Conservation (phyloP, 1,140 invertebrate species). For the Calephelis virginiensis region DNA sequence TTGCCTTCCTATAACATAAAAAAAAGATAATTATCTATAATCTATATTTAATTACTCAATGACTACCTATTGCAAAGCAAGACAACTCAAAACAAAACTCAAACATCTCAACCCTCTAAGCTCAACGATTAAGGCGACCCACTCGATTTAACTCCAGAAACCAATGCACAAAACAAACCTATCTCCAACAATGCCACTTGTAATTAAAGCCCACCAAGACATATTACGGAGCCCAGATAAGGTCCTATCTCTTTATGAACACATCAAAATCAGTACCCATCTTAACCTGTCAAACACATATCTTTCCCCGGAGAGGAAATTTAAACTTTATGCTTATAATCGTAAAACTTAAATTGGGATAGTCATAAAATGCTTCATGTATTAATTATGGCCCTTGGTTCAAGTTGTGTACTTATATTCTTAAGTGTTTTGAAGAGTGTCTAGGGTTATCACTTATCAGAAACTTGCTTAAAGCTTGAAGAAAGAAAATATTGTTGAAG, state of each 20-base stretch:
- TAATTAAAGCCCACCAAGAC: conserved; percentile 42
- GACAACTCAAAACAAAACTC: background rate
- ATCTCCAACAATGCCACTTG: conserved; percentile 31
- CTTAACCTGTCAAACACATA: conserved; percentile 45
- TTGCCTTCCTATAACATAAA: too few relatives aligned
- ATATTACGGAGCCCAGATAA: conserved; percentile 43
- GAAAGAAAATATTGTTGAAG: too few relatives aligned
- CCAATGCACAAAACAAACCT: conserved; percentile 15
- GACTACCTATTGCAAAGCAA: background rate
- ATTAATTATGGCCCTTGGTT: conserved; percentile 11
- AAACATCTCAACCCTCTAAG: background rate
- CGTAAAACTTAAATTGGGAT: background rate
- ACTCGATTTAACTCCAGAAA: conserved; percentile 17
- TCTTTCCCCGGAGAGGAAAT: background rate
- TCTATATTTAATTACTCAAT: too few relatives aligned
- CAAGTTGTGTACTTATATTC: background rate
- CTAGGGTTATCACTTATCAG: background rate
- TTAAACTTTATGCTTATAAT: background rate
- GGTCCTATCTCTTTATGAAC: conserved; percentile 50
- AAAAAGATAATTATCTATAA: too few relatives aligned
- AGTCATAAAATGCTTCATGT: background rate
- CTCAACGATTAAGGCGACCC: conserved; percentile 10
- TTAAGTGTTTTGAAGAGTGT: conserved; percentile 7
- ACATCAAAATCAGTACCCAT: conserved; percentile 53
- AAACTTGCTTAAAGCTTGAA: too few relatives aligned